Conservation (phyloP, 2,888 invertebrate genomes). For the Scotopteryx bipunctaria region DNA sequence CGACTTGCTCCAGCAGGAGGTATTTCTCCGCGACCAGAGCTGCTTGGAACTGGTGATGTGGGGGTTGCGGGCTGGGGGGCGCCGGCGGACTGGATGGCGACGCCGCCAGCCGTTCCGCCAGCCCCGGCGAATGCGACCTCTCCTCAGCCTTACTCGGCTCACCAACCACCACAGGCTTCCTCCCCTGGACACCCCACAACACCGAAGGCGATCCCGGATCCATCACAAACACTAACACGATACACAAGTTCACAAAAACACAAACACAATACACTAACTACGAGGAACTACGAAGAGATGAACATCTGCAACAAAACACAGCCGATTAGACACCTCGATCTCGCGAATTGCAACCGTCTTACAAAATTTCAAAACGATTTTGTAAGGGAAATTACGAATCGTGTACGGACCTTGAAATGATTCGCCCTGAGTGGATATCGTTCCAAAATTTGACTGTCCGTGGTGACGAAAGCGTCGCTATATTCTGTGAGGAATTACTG, state of each 20-base stretch:
- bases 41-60: slow-evolving; percentile 80
- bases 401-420: slow-evolving; percentile 82
- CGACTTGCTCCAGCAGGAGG: slow-evolving; percentile 89
- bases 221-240: slow-evolving; percentile 75
- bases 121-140: slow-evolving; percentile 68
- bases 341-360: slow-evolving; percentile 53
- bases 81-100: slow-evolving; percentile 62
- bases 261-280: slow-evolving; percentile 66
- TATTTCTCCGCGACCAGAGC: slow-evolving; percentile 92
- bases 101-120: slow-evolving; percentile 70
- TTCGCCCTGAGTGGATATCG: slow-evolving; percentile 83
- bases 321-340: slow-evolving; percentile 51
- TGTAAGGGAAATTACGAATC: slow-evolving; percentile 80
- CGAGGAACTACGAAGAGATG: slow-evolving; percentile 81
- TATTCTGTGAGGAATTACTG: slow-evolving; percentile 70
- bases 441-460: slow-evolving; percentile 83
- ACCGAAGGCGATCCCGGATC: slow-evolving; percentile 79
- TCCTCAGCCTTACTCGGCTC: slow-evolving; percentile 73
- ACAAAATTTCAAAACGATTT: slow-evolving; percentile 72
- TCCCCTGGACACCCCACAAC: slow-evolving; percentile 77
- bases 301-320: slow-evolving; percentile 79
- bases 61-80: slow-evolving; percentile 66
- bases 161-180: slow-evolving; percentile 59
- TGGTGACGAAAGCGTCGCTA: slow-evolving; percentile 67
- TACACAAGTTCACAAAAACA: slow-evolving; percentile 73